A percentile compares a stretch with the other conserved stretches of the same genome.
phyloP scores from a whole-genome alignment of 2,797 vertebrate species.

The Gymnoscopelus braueri region DNA sequence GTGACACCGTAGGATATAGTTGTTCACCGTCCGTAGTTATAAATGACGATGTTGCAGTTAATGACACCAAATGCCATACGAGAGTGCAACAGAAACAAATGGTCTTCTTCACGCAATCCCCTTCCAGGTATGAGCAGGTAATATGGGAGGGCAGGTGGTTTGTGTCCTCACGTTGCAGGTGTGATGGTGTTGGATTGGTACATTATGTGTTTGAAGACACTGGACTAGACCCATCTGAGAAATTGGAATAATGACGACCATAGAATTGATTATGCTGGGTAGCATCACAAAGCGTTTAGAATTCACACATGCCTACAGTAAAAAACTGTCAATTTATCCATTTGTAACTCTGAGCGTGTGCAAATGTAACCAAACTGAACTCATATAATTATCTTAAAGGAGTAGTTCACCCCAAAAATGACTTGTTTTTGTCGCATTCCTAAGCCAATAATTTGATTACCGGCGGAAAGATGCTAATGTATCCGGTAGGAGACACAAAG shows the following conservation, averaged over 20 bases:
- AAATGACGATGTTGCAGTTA: slow-evolving; percentile 57
- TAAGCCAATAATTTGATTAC: too few species aligned
- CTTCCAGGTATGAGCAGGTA: slow-evolving; percentile 45
- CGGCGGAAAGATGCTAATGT: too few species aligned
- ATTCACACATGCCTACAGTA: neutral
- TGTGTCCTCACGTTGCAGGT: slow-evolving; percentile 71
- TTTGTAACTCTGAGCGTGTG: too few species aligned
- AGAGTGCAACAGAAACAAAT: slow-evolving; percentile 24
- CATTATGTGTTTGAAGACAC: slow-evolving; percentile 65
- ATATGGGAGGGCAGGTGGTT: slow-evolving; percentile 44
- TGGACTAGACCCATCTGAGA: slow-evolving; percentile 72
- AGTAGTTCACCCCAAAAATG: too few species aligned
- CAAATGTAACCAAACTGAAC: too few species aligned
- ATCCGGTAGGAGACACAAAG: too few species aligned
- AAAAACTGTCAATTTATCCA: neutral
- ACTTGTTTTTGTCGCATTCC: too few species aligned
- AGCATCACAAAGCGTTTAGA: slow-evolving; percentile 1
- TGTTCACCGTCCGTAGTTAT: slow-evolving; percentile 47
- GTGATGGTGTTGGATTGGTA: slow-evolving; percentile 77
- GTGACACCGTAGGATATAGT: slow-evolving; percentile 44
- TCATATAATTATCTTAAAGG: too few species aligned
- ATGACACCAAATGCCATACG: slow-evolving; percentile 44
- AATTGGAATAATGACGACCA: slow-evolving; percentile 57
- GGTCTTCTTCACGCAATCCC: slow-evolving; percentile 44
- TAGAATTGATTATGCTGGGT: slow-evolving; percentile 18